Evolutionary conservation across 2,113 vertebrate species (phyloP).

Genomic region (Pterocles orientalis): DNA sequence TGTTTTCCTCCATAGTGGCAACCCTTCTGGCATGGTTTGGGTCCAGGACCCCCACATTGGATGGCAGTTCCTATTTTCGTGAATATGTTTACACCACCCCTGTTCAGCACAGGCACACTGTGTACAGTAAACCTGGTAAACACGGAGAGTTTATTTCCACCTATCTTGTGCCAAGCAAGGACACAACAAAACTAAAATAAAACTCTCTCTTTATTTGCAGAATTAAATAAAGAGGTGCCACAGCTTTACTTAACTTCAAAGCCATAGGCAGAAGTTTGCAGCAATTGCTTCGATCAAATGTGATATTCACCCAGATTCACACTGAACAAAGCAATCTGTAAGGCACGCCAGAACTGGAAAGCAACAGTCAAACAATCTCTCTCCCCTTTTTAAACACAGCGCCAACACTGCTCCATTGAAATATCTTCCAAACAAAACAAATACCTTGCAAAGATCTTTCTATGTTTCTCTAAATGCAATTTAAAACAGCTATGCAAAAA

Average conservation of each 20-base stretch:
- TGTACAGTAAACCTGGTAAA: not conserved
- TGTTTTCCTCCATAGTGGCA: not conserved
- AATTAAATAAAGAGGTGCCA: not conserved
- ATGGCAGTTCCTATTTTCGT: not conserved
- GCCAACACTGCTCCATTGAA: not conserved
- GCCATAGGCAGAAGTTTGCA: not conserved
- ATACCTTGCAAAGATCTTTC: not conserved
- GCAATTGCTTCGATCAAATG: not conserved
- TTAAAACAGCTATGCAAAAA: slow-evolving; percentile 14
- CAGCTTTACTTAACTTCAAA: not conserved
- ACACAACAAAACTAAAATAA: not conserved
- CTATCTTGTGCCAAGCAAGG: not conserved
- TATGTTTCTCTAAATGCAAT: not conserved
- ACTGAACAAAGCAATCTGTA: not conserved
- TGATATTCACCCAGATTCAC: not conserved
- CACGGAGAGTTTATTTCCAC: not conserved
- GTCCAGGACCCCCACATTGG: not conserved
- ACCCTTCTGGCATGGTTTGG: not conserved
- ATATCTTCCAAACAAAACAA: slow-evolving; percentile 21
- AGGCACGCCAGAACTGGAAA: not conserved
- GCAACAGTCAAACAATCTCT: not conserved
- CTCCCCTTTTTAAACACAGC: not conserved
- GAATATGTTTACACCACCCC: not conserved
- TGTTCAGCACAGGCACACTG: not conserved
- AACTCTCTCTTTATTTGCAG: not conserved